phyloP scores from a whole-genome alignment of 2,888 invertebrate genomes.

The Zaprionus lineosus region DNA sequence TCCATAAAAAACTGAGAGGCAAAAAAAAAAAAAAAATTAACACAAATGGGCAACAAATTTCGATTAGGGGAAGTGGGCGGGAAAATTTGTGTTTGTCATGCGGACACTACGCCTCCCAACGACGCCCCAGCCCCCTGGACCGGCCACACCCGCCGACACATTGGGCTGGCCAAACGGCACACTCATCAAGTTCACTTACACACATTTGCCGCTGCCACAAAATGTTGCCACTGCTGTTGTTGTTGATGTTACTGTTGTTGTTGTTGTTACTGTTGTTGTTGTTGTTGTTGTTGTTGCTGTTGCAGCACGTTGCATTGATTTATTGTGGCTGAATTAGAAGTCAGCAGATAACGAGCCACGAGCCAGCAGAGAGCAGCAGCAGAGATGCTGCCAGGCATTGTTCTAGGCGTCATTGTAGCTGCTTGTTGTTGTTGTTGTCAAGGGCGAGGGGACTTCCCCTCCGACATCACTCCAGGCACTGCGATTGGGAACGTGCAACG shows the following conservation, averaged over 20 bases:
- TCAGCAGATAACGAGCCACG: slow-evolving; percentile 75
- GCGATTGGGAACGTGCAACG: too few relatives aligned
- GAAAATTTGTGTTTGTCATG: slow-evolving; percentile 69
- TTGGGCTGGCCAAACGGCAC: slow-evolving; percentile 15
- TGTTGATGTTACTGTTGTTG: slow-evolving; percentile 44
- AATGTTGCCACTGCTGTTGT: slow-evolving; percentile 66
- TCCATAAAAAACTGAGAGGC: slow-evolving; percentile 13
- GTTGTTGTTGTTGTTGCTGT: slow-evolving; percentile 26
- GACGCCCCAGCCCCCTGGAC: slow-evolving; percentile 1
- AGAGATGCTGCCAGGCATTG: slow-evolving; percentile 51
- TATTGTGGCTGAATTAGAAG: slow-evolving; percentile 77
- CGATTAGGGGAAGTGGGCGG: slow-evolving; percentile 67
- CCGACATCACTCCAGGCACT: too few relatives aligned
- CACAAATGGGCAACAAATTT: slow-evolving; percentile 75
- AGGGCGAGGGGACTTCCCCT: neutral
- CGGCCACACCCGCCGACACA: slow-evolving; percentile 2
- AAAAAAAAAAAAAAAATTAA: slow-evolving; percentile 54
- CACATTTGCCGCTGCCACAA: slow-evolving; percentile 76
- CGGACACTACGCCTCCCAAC: slow-evolving; percentile 1
- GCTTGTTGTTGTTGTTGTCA: too few relatives aligned
- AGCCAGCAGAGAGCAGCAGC: slow-evolving; percentile 24
- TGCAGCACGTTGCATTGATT: slow-evolving; percentile 78
- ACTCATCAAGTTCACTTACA: slow-evolving; percentile 75
- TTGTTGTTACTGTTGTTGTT: slow-evolving; percentile 1
- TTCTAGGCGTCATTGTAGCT: slow-evolving; percentile 50